These are phyloP conservation scores for Apis laboriosa DNA, from an alignment of 1,140 invertebrate species.

Conservation along the genomic window DNA sequence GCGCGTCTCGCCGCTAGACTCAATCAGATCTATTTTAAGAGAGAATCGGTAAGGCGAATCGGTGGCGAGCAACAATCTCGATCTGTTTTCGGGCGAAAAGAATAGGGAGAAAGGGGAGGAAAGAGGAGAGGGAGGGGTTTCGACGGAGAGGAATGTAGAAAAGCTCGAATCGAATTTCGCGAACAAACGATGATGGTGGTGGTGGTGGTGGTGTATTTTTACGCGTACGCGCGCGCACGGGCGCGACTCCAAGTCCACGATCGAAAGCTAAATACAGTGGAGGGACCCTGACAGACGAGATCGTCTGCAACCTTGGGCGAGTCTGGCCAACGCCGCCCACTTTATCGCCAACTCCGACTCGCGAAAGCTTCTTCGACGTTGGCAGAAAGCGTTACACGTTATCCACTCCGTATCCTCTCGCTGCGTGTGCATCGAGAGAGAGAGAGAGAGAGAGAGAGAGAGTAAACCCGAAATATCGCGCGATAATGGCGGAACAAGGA, in stretches of 20 bases:
- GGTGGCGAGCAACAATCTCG: too few species aligned
- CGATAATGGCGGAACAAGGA: conserved; percentile 42
- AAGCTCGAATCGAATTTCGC: too few species aligned
- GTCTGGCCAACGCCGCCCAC: conserved; percentile 45
- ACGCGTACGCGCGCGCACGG: neutral
- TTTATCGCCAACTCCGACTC: conserved; percentile 37
- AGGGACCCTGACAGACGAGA: conserved; percentile 38
- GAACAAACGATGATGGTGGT: too few species aligned
- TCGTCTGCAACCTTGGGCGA: conserved; percentile 43
- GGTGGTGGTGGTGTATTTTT: conserved; percentile 5
- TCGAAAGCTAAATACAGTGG: conserved; percentile 25
- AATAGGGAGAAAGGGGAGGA: too few species aligned
- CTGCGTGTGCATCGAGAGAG: too few species aligned
- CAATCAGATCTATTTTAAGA: too few species aligned
- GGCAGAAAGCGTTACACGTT: conserved; percentile 18
- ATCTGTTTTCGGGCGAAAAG: too few species aligned
- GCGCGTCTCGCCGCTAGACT: too few species aligned
- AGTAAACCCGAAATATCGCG: conserved; percentile 42
- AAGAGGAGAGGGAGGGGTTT: neutral
- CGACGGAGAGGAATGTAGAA: too few species aligned
- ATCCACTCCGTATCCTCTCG: neutral
- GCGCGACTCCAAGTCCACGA: neutral
- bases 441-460: too few species aligned
- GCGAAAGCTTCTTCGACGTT: conserved; percentile 33
- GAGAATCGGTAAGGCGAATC: too few species aligned